Evolutionary conservation across 2,888 invertebrate genomes (phyloP).

Genomic region (Cyaniris semiargus): DNA sequence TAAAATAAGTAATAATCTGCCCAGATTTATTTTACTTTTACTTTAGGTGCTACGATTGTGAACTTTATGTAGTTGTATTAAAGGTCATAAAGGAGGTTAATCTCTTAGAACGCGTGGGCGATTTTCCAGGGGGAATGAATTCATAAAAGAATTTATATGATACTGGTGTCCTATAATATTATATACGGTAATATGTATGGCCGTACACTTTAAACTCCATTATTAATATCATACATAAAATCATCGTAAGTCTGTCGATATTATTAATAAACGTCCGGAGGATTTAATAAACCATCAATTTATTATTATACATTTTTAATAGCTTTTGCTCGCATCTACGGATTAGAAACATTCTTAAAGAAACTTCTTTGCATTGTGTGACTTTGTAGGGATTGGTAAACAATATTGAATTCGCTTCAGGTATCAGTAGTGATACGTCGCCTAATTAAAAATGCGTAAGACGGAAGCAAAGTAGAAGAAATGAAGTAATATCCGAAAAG

Average conservation of each 20-base stretch:
- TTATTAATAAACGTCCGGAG: conserved; percentile 13
- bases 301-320: conserved; percentile 20
- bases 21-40: not conserved
- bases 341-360: not conserved
- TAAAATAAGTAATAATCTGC: not conserved
- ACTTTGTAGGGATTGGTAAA: no score
- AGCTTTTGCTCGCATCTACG: not conserved
- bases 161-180: conserved; percentile 8
- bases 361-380: not conserved
- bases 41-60: not conserved
- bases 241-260: not conserved
- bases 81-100: not conserved
- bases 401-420: no score
- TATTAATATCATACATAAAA: conserved; percentile 18
- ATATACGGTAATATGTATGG: not conserved
- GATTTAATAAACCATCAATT: conserved; percentile 24
- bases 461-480: no score
- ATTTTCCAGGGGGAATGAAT: conserved; percentile 3
- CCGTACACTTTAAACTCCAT: conserved; percentile 5
- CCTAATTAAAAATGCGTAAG: no score
- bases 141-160: not conserved
- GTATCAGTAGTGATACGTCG: no score
- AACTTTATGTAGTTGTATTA: not conserved
- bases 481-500: no score
- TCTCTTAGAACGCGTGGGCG: not conserved